Percentiles rank a stretch among this genome's conserved stretches.
These are phyloP conservation scores for Isurus oxyrinchus DNA, from an alignment of 2,113 vertebrate genomes.

Conservation along the genomic window DNA sequence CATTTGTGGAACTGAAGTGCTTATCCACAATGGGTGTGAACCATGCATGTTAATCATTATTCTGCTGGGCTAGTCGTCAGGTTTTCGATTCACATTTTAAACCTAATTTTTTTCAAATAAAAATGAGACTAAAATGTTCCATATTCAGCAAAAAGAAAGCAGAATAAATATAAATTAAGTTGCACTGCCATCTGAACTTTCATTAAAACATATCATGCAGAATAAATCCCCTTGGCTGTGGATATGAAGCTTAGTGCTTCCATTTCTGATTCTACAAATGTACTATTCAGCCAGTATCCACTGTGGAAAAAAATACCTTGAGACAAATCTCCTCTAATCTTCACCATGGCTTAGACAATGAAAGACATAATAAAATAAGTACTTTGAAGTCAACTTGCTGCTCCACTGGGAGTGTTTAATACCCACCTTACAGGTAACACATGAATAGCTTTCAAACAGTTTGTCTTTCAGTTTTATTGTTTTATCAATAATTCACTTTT, in stretches of 20 bases:
- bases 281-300: neutral
- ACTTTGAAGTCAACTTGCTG: neutral
- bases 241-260: neutral
- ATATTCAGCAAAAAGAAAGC: neutral
- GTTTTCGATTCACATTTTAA: neutral
- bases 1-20: neutral
- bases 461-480: neutral
- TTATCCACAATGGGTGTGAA: neutral
- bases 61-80: neutral
- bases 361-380: conserved; percentile 17
- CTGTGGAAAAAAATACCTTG: neutral
- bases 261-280: neutral
- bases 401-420: neutral
- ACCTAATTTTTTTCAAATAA: neutral
- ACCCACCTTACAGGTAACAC: conserved; percentile 6
- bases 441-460: conserved; percentile 9
- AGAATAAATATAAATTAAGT: neutral
- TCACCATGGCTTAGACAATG: neutral
- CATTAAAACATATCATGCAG: neutral
- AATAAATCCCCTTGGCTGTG: neutral
- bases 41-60: neutral
- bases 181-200: neutral
- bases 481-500: conserved; percentile 24
- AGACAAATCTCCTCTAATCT: conserved; percentile 23
- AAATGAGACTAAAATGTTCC: neutral